These are phyloP conservation scores for Luidia sarsii DNA, from an alignment of 53 echinoderm and acorn worm genomes.

Conservation along the genomic window DNA sequence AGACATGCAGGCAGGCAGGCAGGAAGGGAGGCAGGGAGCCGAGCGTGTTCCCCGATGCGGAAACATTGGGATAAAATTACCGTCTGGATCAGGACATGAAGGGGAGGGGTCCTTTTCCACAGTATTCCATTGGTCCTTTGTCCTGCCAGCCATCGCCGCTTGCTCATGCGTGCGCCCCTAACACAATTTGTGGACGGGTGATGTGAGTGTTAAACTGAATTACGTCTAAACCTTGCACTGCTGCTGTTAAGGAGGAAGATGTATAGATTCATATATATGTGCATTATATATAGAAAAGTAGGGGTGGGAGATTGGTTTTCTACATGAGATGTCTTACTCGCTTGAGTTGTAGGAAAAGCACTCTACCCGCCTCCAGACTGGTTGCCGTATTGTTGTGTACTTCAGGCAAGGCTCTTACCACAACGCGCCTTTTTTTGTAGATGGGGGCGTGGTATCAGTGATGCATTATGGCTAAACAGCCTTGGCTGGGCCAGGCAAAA, in stretches of 20 bases:
- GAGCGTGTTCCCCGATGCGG: constrained; percentile 9
- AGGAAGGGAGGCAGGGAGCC: no score
- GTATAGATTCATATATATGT: background rate
- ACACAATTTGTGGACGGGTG: constrained; percentile 49
- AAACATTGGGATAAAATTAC: constrained; percentile 35
- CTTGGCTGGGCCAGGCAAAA: no score
- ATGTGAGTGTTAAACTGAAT: constrained; percentile 35
- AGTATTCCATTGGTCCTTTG: constrained; percentile 2
- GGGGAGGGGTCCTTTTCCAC: constrained; percentile 37
- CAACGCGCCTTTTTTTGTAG: no score
- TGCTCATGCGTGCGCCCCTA: constrained; percentile 36
- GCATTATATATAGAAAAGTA: background rate
- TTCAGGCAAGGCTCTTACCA: background rate
- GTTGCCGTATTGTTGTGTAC: constrained; percentile 29
- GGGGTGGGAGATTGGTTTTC: background rate
- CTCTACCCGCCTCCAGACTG: background rate
- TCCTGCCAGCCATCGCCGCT: constrained; percentile 1
- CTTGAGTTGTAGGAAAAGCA: constrained; percentile 44
- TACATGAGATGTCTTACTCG: constrained; percentile 36
- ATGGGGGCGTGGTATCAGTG: no score
- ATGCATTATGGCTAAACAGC: no score
- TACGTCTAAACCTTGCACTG: constrained; percentile 1
- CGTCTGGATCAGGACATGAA: constrained; percentile 7
- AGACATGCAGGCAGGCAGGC: background rate
- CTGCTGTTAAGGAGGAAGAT: background rate